Base-by-base conservation (phyloP, 2,888 invertebrate species). In the Tetragonula carbonaria region DNA sequence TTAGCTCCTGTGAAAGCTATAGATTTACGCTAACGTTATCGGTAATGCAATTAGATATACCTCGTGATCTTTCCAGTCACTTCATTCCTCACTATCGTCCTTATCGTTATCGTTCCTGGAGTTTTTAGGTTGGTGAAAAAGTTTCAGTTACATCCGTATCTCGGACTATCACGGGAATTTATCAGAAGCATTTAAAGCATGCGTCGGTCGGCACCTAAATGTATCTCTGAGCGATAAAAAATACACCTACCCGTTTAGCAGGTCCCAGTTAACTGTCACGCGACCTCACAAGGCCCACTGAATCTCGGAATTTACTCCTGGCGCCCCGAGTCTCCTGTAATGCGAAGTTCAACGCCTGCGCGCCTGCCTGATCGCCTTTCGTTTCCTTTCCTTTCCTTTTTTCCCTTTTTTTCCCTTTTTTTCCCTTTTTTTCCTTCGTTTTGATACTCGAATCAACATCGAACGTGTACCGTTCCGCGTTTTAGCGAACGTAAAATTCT, bases 401-500 rank as follows among this genome's bases (percentile, higher is more conserved):
- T 28, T 28, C 2, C 33, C 33, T 21, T 45, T 21, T 51, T n/a
- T 28, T 28, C 2, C 33, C 33, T 21, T 45, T 21, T 51, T n/a
- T 21, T 14, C n/a, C 16, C 2, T 21, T 18, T 16, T 16, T 16
- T 51, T 70, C 38, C n/a, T 51, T 65, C 33, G 63, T 28, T 62
- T 73, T 57, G 63, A 68, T 55, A 73, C 65, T 67, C 78, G 81
- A 78, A 75, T 80, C 80, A 78, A 75, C 79, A 84, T 80, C 82
- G 85, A 78, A 74, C 59, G 79, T 33, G 33, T 70, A 72, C 78
- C 83, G 82, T 86, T 86, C 83, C 74, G 76, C 68, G 67, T 74
- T 71, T 80, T 82, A 80, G 82, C 86, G 85, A 80, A 86, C 83
- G 86, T 86, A 89, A 89, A 89, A 87, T 78, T 78, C 72, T 50